These are phyloP conservation scores for Caerostris darwini DNA, from an alignment of 1,140 invertebrate genomes.

Conservation along the genomic window DNA sequence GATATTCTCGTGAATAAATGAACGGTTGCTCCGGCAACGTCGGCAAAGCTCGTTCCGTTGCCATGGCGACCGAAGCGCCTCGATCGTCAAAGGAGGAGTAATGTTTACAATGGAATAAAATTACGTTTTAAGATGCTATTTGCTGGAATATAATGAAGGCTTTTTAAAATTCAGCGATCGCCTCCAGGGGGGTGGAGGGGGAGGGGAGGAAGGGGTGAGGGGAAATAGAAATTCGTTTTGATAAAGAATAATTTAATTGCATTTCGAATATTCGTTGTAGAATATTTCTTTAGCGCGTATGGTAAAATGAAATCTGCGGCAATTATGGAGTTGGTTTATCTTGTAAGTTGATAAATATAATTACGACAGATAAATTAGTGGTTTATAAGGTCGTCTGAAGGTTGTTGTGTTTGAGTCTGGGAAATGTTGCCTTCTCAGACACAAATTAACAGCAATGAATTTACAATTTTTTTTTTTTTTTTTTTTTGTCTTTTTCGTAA, in stretches of 20 bases:
- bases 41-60: constrained; percentile 18
- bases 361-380: background rate
- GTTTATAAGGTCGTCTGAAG: background rate
- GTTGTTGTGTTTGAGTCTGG: background rate
- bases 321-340: background rate
- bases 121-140: constrained; percentile 77
- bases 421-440: too few species aligned
- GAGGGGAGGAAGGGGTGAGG: background rate
- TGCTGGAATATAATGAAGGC: constrained; percentile 72
- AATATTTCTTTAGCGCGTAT: background rate
- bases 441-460: too few species aligned
- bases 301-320: background rate
- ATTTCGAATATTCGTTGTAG: background rate
- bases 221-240: constrained; percentile 64
- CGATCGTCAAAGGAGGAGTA: constrained; percentile 43
- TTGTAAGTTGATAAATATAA: background rate
- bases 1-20: constrained; percentile 73
- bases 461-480: too few species aligned
- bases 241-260: constrained; percentile 67
- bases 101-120: constrained; percentile 76
- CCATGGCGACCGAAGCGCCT: constrained; percentile 56
- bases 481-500: too few species aligned
- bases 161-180: constrained; percentile 76
- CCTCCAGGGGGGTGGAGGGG: background rate
- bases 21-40: constrained; percentile 53